phyloP scores from a whole-genome alignment of 2,888 invertebrate species.

The Dascillus cervinus region DNA sequence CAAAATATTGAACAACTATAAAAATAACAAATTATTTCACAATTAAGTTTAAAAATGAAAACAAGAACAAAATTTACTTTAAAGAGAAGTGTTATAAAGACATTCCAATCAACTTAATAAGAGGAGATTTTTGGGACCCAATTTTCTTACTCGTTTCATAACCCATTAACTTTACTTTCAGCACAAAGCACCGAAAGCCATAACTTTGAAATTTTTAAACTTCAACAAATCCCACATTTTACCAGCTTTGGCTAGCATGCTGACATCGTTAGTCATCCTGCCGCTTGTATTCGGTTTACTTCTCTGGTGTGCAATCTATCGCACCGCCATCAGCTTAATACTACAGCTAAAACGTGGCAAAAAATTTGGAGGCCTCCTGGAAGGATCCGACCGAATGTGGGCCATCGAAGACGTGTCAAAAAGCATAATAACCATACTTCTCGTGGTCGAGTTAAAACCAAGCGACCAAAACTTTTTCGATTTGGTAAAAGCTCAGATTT shows the following conservation, averaged over 20 bases:
- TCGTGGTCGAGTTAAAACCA: slow-evolving; percentile 32
- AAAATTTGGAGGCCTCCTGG: slow-evolving; percentile 43
- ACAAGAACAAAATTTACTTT: no score
- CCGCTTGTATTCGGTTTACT: slow-evolving; percentile 4
- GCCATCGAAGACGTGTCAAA: slow-evolving; percentile 44
- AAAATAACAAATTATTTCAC: no score
- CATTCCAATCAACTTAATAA: no score
- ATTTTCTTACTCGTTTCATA: no score
- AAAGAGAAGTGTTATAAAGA: no score
- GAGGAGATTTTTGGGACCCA: no score
- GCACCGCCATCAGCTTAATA: slow-evolving; percentile 14
- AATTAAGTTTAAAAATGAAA: no score
- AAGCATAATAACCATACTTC: slow-evolving; percentile 46
- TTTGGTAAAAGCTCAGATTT: background rate
- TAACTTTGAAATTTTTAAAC: no score
- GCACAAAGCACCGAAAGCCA: no score
- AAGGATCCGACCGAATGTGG: slow-evolving; percentile 42
- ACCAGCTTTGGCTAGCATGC: background rate
- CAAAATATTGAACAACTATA: no score
- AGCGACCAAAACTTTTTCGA: background rate
- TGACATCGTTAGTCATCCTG: background rate
- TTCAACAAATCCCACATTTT: no score
- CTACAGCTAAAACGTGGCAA: slow-evolving; percentile 28
- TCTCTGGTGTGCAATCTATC: slow-evolving; percentile 15
- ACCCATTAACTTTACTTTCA: no score